Evolutionary conservation across 2,113 vertebrate species (phyloP).

Genomic region (Petrocephalus microphthalmus): DNA sequence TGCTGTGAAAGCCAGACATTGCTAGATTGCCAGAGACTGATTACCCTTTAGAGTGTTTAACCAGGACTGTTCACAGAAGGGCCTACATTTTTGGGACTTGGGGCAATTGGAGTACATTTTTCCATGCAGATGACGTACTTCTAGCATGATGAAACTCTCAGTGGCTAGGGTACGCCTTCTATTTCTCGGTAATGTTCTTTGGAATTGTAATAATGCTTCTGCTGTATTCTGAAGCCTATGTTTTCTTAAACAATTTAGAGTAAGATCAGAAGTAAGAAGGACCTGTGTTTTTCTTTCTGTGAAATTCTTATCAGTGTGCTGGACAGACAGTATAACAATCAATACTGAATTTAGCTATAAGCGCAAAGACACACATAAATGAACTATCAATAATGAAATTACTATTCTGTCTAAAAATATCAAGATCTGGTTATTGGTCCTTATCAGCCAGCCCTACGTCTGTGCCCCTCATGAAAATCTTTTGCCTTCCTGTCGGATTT

Average conservation of each 20-base stretch:
- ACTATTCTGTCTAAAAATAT: too few species aligned
- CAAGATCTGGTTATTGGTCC: neutral
- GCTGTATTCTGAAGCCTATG: neutral
- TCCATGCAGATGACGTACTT: neutral
- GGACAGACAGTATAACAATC: neutral
- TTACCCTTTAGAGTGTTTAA: neutral
- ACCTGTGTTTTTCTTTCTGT: neutral
- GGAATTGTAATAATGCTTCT: neutral
- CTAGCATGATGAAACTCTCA: neutral
- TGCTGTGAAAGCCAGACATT: neutral
- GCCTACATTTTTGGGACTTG: neutral
- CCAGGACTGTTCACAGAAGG: neutral
- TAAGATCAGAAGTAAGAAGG: neutral
- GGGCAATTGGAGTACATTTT: neutral
- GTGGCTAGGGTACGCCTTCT: neutral
- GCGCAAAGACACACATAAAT: neutral
- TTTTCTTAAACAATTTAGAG: neutral
- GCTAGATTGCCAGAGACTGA: neutral
- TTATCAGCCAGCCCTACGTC: neutral
- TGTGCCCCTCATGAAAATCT: neutral
- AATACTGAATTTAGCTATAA: neutral
- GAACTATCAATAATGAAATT: neutral
- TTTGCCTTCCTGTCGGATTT: neutral
- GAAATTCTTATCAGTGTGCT: neutral
- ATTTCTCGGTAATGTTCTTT: neutral